Conservation (phyloP, 2,888 invertebrate species). For the Caenorhabditis sp. region DNA sequence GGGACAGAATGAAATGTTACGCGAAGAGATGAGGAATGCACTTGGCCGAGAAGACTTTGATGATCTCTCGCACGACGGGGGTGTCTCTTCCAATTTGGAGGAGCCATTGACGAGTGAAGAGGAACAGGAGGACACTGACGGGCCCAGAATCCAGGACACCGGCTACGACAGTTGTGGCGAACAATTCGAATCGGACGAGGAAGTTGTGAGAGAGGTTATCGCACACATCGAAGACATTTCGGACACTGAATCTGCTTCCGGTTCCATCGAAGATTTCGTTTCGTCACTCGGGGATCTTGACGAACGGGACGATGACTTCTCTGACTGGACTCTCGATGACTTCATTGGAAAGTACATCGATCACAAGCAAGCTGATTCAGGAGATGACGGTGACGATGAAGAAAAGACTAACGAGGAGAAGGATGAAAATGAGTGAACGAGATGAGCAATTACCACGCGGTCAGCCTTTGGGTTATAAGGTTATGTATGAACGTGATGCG, state of each 20-base stretch:
- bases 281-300: not conserved
- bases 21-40: too few species aligned
- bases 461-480: too few species aligned
- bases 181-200: not conserved
- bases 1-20: too few species aligned
- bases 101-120: too few species aligned
- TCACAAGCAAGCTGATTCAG: not conserved
- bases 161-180: not conserved
- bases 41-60: too few species aligned
- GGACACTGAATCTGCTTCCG: not conserved
- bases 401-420: not conserved
- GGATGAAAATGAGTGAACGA: not conserved
- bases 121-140: too few species aligned
- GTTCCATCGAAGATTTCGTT: constrained; percentile 9
- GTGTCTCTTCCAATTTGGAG: too few species aligned
- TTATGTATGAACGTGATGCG: too few species aligned
- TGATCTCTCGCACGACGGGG: too few species aligned
- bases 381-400: constrained; percentile 13
- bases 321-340: not conserved
- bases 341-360: not conserved
- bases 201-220: not conserved
- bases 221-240: not conserved
- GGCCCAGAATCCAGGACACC: not conserved
- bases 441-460: too few species aligned
- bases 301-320: not conserved